Percentiles rank a stretch among this genome's conserved stretches.
These are phyloP conservation scores for Orgyia antiqua DNA, from an alignment of 2,888 invertebrate genomes.

Conservation along the genomic window DNA sequence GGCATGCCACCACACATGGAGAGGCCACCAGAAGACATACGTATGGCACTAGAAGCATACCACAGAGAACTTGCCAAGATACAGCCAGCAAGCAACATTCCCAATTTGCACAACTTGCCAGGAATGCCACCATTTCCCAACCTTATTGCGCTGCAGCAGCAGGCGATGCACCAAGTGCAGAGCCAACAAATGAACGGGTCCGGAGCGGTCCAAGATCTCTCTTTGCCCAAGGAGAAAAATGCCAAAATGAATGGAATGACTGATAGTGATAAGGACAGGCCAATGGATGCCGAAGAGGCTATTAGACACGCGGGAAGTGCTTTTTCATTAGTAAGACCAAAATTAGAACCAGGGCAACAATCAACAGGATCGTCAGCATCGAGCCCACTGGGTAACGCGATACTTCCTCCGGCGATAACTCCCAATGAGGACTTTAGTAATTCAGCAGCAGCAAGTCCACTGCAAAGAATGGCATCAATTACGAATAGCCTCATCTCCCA, in stretches of 20 bases:
- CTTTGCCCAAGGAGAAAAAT: slow-evolving; percentile 87
- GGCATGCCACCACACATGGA: slow-evolving; percentile 80
- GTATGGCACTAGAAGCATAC: slow-evolving; percentile 93
- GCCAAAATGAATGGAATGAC: slow-evolving; percentile 81
- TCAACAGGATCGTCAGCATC: slow-evolving; percentile 88
- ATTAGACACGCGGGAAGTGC: slow-evolving; percentile 89
- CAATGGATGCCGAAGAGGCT: slow-evolving; percentile 81
- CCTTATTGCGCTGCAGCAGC: slow-evolving; percentile 87
- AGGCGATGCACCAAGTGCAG: slow-evolving; percentile 65
- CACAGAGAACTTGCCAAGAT: slow-evolving; percentile 95
- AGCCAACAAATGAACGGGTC: slow-evolving; percentile 81
- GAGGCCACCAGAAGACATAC: slow-evolving; percentile 88
- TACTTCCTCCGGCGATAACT: slow-evolving; percentile 90
- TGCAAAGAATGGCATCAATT: slow-evolving; percentile 98
- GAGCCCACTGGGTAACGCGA: slow-evolving; percentile 90
- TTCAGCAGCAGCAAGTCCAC: slow-evolving; percentile 92
- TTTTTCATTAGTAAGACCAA: slow-evolving; percentile 92
- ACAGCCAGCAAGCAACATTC: slow-evolving; percentile 82
- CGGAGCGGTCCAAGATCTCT: slow-evolving; percentile 87
- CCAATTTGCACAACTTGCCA: slow-evolving; percentile 71
- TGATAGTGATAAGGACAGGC: slow-evolving; percentile 82
- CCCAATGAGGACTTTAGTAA: slow-evolving; percentile 88
- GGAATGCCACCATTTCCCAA: slow-evolving; percentile 80
- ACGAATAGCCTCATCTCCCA: slow-evolving; percentile 97
- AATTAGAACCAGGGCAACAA: slow-evolving; percentile 87